Evolutionary conservation across 2,797 vertebrate genomes (phyloP).

Genomic region (Sebastes cheni): DNA sequence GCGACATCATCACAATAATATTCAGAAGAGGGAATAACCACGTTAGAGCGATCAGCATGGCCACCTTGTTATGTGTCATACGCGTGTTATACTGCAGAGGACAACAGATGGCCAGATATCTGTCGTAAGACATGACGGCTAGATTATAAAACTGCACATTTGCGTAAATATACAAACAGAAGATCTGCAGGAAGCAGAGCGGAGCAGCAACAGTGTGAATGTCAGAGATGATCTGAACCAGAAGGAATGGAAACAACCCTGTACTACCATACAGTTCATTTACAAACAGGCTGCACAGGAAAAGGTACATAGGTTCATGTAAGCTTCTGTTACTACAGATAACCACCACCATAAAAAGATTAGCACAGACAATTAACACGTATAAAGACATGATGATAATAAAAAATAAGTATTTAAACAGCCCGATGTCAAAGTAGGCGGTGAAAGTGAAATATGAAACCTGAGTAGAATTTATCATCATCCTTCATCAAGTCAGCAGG

Average conservation of each 20-base stretch:
- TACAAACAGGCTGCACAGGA: slow-evolving; percentile 30
- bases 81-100: slow-evolving; percentile 30
- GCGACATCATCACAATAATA: background rate
- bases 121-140: slow-evolving; percentile 43
- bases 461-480: background rate
- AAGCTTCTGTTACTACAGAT: slow-evolving; percentile 27
- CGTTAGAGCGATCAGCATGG: background rate
- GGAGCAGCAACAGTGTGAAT: background rate
- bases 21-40: slow-evolving; percentile 1
- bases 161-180: background rate
- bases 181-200: slow-evolving; percentile 8
- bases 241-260: slow-evolving; percentile 23
- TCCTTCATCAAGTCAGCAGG: too few relatives aligned
- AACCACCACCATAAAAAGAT: background rate
- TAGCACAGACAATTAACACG: background rate
- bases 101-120: slow-evolving; percentile 39
- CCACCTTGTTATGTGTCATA: background rate
- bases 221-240: background rate
- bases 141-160: background rate
- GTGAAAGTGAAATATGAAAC: background rate
- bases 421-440: background rate
- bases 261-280: slow-evolving; percentile 31
- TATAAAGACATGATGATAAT: background rate
- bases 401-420: background rate
- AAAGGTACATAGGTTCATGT: slow-evolving; percentile 9